Conservation (phyloP, 92 coral and sea anemone species). For the Pocillopora meandrina region DNA sequence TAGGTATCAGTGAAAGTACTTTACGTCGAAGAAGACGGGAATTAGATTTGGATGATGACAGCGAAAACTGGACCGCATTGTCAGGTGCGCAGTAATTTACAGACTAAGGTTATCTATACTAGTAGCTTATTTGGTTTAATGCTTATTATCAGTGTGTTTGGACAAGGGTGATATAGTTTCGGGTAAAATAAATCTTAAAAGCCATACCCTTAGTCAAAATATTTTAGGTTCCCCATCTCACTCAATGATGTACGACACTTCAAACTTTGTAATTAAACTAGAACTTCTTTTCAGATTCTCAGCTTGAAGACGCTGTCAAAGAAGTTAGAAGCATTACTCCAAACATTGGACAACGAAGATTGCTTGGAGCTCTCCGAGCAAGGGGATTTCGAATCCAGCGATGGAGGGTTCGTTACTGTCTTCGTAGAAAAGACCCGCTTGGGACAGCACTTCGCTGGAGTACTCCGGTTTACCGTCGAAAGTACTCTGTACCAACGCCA, state of each 20-base stretch:
- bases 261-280: slow-evolving; percentile 1
- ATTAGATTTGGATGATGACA: slow-evolving; percentile 32
- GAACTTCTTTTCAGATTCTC: slow-evolving; percentile 18
- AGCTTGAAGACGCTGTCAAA: slow-evolving; percentile 40
- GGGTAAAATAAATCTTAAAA: no score
- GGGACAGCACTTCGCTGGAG: slow-evolving; percentile 60
- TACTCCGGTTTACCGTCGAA: slow-evolving; percentile 39
- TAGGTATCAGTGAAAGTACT: no score
- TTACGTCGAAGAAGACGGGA: not conserved
- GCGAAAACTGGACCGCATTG: slow-evolving; percentile 31
- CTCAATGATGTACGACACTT: no score
- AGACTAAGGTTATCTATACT: not conserved
- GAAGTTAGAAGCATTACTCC: slow-evolving; percentile 42
- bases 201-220: no score
- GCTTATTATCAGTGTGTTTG: no score
- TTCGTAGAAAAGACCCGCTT: slow-evolving; percentile 32
- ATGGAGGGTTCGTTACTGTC: slow-evolving; percentile 31
- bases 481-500: slow-evolving; percentile 52
- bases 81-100: slow-evolving; percentile 20
- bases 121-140: not conserved
- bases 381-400: slow-evolving; percentile 39
- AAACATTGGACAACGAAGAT: slow-evolving; percentile 41
- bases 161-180: no score
- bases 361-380: slow-evolving; percentile 46
- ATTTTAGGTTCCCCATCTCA: no score